Base-by-base conservation (phyloP, 2,113 vertebrate genomes). In the Peromyscus maniculatus region DNA sequence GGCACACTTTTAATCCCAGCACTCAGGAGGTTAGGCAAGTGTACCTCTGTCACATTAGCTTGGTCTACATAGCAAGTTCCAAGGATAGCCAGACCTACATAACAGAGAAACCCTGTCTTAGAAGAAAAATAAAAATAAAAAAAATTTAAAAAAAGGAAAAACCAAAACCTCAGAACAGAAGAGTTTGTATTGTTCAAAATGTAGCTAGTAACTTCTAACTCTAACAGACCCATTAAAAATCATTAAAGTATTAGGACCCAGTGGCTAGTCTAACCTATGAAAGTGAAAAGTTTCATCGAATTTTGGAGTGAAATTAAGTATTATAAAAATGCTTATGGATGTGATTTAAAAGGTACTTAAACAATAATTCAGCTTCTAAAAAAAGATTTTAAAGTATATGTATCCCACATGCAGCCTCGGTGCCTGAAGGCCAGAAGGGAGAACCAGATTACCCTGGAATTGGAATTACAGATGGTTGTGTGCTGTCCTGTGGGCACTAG, bases 281-380 rank as follows among this genome's bases (percentile, higher is more conserved):
- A 0, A 72, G 52, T 62, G 59, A 92, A 87, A 78, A 67, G 84
- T 87, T 94, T 86, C 22, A 49, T 55, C 80, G 24, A 94, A 91
- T 69, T 94, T 95, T 46, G 89, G 92, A 95, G 87, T 87, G 26
- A 95, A 97, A 67, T 91, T 91, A 83, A 89, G 21, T 94, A 55
- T 77, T 36, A 96, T 96, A 67, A 92, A 93, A 91, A 95, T 33
- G 36, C 87, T 57, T 77, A 74, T 8, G 31, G 26, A 7, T 62
- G 19, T 72, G 22, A 94, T 39, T n/a, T 39, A 43, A 59, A 57
- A 57, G 15, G 52, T 13, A 74, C 49, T 74, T 59, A 74, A 55
- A 75, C 80, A 92, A 57, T 67, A 93, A 96, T 87, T 92, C 43
- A 95, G 79, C 21, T 78, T 90, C 89, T 92, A 93, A 84, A 39